phyloP scores from a whole-genome alignment of 2,888 invertebrate species.

The Xanthorhoe designata region DNA sequence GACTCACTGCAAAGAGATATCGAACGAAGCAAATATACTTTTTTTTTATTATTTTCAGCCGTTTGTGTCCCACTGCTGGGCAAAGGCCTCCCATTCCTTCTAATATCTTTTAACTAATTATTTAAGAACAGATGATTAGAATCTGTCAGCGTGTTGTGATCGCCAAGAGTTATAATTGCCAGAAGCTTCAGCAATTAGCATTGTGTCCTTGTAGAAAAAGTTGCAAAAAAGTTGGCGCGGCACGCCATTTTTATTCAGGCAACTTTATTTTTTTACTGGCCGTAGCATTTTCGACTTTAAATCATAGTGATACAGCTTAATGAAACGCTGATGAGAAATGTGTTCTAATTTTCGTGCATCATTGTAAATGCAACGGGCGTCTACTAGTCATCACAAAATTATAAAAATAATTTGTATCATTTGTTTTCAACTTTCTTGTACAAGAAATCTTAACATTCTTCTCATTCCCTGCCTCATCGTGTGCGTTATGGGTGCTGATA shows the following conservation, averaged over 20 bases:
- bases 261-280: constrained; percentile 23
- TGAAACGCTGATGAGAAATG: constrained; percentile 3
- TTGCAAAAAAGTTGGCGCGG: constrained; percentile 55
- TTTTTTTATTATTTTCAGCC: too few relatives aligned
- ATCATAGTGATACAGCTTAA: neutral
- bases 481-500: too few relatives aligned
- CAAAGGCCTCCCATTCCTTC: too few relatives aligned
- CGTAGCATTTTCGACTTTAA: constrained; percentile 35
- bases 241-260: constrained; percentile 36
- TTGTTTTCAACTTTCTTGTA: too few relatives aligned
- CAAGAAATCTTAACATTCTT: too few relatives aligned
- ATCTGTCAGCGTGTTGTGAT: constrained; percentile 38
- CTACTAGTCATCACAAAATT: neutral
- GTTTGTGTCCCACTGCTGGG: too few relatives aligned
- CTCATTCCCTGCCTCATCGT: too few relatives aligned
- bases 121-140: constrained; percentile 33
- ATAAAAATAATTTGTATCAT: neutral
- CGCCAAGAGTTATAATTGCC: constrained; percentile 37
- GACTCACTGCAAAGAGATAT: too few relatives aligned
- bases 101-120: too few relatives aligned
- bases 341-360: constrained; percentile 46
- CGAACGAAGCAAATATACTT: too few relatives aligned
- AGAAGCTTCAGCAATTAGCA: constrained; percentile 42
- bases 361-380: neutral
- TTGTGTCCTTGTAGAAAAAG: constrained; percentile 54